Conservation (phyloP, 92 coral and sea anemone species). For the Desmophyllum pertusum region DNA sequence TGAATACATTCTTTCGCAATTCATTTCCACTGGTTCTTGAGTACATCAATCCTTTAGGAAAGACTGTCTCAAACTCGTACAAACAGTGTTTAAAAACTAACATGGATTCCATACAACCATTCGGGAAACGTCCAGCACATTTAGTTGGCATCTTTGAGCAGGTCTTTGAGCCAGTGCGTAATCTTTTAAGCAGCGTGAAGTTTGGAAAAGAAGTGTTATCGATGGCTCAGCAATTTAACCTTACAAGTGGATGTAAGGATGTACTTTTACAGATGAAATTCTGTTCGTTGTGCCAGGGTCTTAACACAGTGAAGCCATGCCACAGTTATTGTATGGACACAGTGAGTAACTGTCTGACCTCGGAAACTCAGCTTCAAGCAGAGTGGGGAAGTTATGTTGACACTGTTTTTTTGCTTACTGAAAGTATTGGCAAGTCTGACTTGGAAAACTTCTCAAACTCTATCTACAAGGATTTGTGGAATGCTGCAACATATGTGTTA, state of each 20-base stretch:
- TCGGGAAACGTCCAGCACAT: constrained; percentile 66
- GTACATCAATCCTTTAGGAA: constrained; percentile 45
- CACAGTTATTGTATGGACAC: constrained; percentile 75
- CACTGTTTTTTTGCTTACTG: constrained; percentile 57
- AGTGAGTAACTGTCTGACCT: constrained; percentile 71
- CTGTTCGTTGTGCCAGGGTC: constrained; percentile 87
- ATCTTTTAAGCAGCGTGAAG: constrained; percentile 67
- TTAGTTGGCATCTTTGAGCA: constrained; percentile 51
- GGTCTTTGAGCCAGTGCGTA: constrained; percentile 75
- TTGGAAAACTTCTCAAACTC: constrained; percentile 39
- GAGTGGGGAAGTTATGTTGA: constrained; percentile 77
- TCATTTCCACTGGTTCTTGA: constrained; percentile 78
- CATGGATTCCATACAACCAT: constrained; percentile 66
- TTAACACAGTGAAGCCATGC: constrained; percentile 78
- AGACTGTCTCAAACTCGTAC: constrained; percentile 54
- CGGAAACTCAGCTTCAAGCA: constrained; percentile 68
- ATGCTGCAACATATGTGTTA: constrained; percentile 62
- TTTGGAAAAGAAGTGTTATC: constrained; percentile 63
- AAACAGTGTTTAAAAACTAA: constrained; percentile 83
- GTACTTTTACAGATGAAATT: constrained; percentile 79
- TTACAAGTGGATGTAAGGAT: constrained; percentile 77
- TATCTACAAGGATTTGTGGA: constrained; percentile 56
- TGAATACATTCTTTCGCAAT: constrained; percentile 69
- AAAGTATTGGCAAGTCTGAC: constrained; percentile 48
- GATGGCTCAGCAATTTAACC: constrained; percentile 62